Base-by-base conservation (phyloP, 2,888 invertebrate genomes). In the Pherbina coryleti region DNA sequence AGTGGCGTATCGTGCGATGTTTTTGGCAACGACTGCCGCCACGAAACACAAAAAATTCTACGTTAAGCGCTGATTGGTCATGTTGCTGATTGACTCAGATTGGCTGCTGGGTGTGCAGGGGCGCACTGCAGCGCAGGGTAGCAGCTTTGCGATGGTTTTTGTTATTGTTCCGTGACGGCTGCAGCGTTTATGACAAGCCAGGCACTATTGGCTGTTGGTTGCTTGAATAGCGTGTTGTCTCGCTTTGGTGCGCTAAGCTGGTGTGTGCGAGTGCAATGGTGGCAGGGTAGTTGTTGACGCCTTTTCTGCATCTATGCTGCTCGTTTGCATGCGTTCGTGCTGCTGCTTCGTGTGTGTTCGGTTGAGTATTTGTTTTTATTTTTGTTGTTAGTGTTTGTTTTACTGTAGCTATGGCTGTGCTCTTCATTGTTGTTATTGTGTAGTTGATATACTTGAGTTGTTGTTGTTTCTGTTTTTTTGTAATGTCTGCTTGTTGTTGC, bases 1-100 rank as follows among this genome's bases (percentile, higher is more conserved):
- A 67, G 22, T 67, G 67, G 67, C 67, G 44, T 49, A n/a, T 8
- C 28, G 60, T 60, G 19, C 62, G 60, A 73, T 73, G 62, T 62
- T 73, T 60, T 57, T 62, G 71, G 55, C 55, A 55, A 55, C 71
- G 34, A 11, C 8, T 31, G 37, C 60, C 37, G 5, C 34, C 19
- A 28, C 9, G 53, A 14, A 11, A 22, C 14, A 19, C 17, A 60
- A 57, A 60, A 57, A 72, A 57, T 60, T 44, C 60, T 37, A 60
- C 11, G 49, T 60, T 49, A 22, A 28, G 1, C 28, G 22, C 19
- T 22, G 28, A 73, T 73, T 73, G 73, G 73, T 14, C 14, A 19
- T 17, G 14, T 19, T 1, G n/a, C 71, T 25, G 28, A 60, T 28
- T 60, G 60, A 28, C 60, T 60, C 14, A 4, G 31, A 55, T 55